phyloP scores from a whole-genome alignment of 2,113 vertebrate species.

The Herpailurus yagouaroundi region DNA sequence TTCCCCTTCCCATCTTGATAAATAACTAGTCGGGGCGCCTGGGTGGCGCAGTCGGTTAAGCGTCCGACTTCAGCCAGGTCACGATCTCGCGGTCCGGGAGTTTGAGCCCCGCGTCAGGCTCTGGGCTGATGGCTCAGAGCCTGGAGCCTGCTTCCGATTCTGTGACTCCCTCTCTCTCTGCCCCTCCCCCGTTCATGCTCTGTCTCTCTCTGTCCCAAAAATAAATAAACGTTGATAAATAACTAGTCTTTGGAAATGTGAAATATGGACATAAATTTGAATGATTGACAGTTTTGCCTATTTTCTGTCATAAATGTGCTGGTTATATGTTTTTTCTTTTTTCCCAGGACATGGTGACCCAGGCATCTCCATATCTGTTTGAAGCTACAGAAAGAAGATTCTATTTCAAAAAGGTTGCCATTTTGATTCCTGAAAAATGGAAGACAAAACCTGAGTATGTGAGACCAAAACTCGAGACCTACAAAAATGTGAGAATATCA shows the following conservation, averaged over 20 bases:
- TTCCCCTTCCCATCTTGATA: background rate
- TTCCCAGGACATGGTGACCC: conserved; percentile 78
- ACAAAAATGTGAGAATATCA: conserved; percentile 78
- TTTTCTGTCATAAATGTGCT: background rate
- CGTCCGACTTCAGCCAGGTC: too few relatives aligned
- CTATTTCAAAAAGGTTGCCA: conserved; percentile 80
- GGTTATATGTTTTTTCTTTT: background rate
- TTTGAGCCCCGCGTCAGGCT: too few relatives aligned
- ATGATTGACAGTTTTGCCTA: background rate
- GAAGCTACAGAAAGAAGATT: conserved; percentile 79
- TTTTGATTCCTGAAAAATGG: conserved; percentile 83
- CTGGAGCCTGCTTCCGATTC: too few relatives aligned
- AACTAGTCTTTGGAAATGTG: background rate
- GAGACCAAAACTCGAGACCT: conserved; percentile 79
- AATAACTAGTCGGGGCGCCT: background rate
- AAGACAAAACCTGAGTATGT: conserved; percentile 63
- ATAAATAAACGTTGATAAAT: too few relatives aligned
- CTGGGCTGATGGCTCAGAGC: too few relatives aligned
- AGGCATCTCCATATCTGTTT: conserved; percentile 80
- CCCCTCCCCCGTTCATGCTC: too few relatives aligned
- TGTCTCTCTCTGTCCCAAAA: too few relatives aligned
- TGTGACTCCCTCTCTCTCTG: too few relatives aligned
- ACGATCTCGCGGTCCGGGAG: too few relatives aligned
- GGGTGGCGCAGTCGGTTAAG: too few relatives aligned
- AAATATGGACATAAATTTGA: background rate